phyloP scores from a whole-genome alignment of 2,888 invertebrate species.

The Plagiodera versicolora region DNA sequence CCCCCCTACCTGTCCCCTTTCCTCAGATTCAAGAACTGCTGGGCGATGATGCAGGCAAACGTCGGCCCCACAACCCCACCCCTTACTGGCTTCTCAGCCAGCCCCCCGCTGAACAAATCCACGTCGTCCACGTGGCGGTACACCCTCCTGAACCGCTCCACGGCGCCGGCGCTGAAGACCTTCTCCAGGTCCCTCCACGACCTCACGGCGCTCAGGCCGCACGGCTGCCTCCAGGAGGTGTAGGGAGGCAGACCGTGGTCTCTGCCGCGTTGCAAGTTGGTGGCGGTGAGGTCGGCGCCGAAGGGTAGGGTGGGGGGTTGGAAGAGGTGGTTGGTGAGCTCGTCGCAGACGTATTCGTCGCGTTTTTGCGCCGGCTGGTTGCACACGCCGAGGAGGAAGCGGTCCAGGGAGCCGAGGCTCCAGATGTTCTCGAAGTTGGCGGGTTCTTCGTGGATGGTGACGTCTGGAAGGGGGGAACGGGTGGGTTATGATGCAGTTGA shows the following conservation, averaged over 20 bases:
- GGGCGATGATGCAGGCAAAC: slow-evolving; percentile 85
- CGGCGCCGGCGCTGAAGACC: slow-evolving; percentile 62
- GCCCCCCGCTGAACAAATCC: slow-evolving; percentile 81
- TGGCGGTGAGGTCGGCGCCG: slow-evolving; percentile 84
- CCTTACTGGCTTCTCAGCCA: slow-evolving; percentile 78
- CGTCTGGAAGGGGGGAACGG: slow-evolving; percentile 59
- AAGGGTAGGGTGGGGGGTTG: slow-evolving; percentile 72
- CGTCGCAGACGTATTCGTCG: slow-evolving; percentile 80
- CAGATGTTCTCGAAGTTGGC: slow-evolving; percentile 72
- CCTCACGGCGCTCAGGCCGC: slow-evolving; percentile 68
- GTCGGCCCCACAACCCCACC: slow-evolving; percentile 85
- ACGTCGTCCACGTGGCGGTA: slow-evolving; percentile 76
- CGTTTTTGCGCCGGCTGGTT: slow-evolving; percentile 77
- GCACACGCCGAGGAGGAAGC: slow-evolving; percentile 74
- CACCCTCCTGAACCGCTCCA: slow-evolving; percentile 60
- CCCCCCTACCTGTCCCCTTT: slow-evolving; percentile 63
- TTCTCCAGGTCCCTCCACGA: slow-evolving; percentile 72
- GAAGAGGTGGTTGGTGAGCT: slow-evolving; percentile 82
- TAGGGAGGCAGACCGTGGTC: slow-evolving; percentile 86
- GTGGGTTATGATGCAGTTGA: too few species aligned
- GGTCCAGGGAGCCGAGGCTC: slow-evolving; percentile 77
- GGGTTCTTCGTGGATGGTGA: slow-evolving; percentile 77
- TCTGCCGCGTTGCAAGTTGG: slow-evolving; percentile 84
- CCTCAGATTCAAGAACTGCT: slow-evolving; percentile 78
- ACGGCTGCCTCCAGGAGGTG: slow-evolving; percentile 77